These are phyloP conservation scores for Oasisia sp. DNA, from an alignment of 2,888 invertebrate genomes.

Conservation along the genomic window DNA sequence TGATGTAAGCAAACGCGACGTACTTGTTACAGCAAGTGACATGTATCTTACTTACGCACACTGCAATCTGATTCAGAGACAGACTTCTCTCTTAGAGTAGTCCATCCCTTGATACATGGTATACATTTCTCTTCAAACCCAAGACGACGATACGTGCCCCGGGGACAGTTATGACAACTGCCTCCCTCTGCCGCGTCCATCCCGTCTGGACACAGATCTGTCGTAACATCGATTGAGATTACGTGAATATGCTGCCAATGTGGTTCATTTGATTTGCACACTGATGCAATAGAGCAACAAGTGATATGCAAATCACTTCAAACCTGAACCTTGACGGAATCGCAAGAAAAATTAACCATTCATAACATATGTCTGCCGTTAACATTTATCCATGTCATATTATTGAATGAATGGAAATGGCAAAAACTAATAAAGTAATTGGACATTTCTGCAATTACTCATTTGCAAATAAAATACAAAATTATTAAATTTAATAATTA, in stretches of 20 bases:
- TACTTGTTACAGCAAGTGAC: too few species aligned
- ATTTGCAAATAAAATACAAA: too few species aligned
- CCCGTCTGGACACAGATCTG: background rate
- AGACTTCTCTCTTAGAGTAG: background rate
- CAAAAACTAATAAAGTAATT: too few species aligned
- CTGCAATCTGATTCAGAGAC: background rate
- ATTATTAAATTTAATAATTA: too few species aligned
- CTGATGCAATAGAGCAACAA: too few species aligned
- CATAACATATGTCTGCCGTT: background rate
- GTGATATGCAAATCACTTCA: background rate
- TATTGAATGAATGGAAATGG: too few species aligned
- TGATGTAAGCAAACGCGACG: too few species aligned
- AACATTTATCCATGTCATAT: too few species aligned
- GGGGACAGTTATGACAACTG: background rate
- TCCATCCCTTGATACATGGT: background rate
- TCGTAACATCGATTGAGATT: background rate
- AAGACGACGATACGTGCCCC: background rate
- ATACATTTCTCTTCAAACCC: background rate
- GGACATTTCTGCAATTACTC: too few species aligned
- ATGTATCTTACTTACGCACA: background rate
- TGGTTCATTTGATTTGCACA: background rate
- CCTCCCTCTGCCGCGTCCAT: background rate
- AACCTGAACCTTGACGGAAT: background rate
- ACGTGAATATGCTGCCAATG: background rate
- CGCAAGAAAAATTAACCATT: background rate